Evolutionary conservation across 1,140 invertebrate genomes (phyloP), one percentile per base, ranked within the genome.

Genomic region (Parapsyche elsis): DNA sequence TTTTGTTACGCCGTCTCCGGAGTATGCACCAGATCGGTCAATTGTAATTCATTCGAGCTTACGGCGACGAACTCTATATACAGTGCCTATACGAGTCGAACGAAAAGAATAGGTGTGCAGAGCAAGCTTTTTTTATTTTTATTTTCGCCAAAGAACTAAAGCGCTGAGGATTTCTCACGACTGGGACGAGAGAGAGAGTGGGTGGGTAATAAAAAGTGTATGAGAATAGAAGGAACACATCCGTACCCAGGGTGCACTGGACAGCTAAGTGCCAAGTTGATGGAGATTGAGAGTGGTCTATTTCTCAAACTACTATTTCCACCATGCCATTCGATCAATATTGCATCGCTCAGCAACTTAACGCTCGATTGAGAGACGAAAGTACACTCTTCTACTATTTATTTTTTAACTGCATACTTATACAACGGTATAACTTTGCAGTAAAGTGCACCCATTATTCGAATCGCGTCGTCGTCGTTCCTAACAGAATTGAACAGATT

Each of bases 241-340:
- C 24, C 64, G 9, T 10, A 24, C 23, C 5, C 64, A 9, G 64
- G 24, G 9, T 24, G 21, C 24, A 26, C 19, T 14, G 24, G 64
- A 67, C 64, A 67, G 21, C 24, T 26, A 67, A 67, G 64, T 67
- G 64, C 64, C 64, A 24, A 12, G 23, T 23, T 67, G 64, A 67
- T 67, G 64, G 64, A 67, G 64, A 67, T 67, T 26, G 64, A 67
- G 64, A 67, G 64, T 23, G 64, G 64, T 67, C 64, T 23, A 67
- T 67, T 67, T 67, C 64, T 67, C 64, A 67, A 67, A 67, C 23
- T 26, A 26, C 24, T 5, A 26, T 24, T 67, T 26, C 23, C 1
- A 26, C 21, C 21, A 24, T 5, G 64, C 23, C 16, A 12, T 16
- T 67, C 64, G 64, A 67, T 67, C 64, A 67, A 67, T 67, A 67